Conservation (phyloP, 1,140 invertebrate species). For the Brachionus paranguensis region DNA sequence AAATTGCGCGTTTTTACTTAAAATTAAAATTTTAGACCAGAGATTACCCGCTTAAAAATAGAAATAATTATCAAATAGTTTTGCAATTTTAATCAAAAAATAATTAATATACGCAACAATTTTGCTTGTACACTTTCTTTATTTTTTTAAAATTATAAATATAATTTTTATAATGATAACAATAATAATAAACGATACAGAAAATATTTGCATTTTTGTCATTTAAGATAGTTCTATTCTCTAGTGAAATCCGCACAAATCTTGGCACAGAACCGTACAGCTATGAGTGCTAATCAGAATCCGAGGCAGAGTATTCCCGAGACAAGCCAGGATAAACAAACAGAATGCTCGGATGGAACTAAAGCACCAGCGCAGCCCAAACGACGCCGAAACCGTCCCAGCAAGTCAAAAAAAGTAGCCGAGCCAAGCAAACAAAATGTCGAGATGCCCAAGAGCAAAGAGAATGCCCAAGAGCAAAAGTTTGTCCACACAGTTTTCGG, state of each 20-base stretch:
- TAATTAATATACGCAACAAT: not conserved
- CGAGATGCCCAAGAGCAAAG: not conserved
- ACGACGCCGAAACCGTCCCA: not conserved
- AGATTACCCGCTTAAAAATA: not conserved
- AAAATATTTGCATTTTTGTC: not conserved
- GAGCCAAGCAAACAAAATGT: not conserved
- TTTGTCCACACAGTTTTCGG: slow-evolving; percentile 35
- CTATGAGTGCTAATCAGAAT: not conserved
- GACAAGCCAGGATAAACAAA: not conserved
- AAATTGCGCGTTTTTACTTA: not conserved
- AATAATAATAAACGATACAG: not conserved
- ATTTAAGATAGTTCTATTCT: not conserved
- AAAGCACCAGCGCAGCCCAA: not conserved
- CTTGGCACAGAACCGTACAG: not conserved
- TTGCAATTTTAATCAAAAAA: not conserved
- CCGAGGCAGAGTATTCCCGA: not conserved
- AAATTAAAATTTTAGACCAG: no score
- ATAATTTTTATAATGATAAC: not conserved
- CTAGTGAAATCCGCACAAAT: not conserved
- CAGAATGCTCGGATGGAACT: not conserved
- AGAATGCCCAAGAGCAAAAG: not conserved
- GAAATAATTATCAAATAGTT: not conserved
- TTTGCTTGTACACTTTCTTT: not conserved
- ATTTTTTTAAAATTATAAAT: not conserved
- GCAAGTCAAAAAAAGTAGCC: not conserved